These are phyloP conservation scores for Helicoverpa armigera DNA, from an alignment of 1,140 invertebrate species.

Conservation along the genomic window DNA sequence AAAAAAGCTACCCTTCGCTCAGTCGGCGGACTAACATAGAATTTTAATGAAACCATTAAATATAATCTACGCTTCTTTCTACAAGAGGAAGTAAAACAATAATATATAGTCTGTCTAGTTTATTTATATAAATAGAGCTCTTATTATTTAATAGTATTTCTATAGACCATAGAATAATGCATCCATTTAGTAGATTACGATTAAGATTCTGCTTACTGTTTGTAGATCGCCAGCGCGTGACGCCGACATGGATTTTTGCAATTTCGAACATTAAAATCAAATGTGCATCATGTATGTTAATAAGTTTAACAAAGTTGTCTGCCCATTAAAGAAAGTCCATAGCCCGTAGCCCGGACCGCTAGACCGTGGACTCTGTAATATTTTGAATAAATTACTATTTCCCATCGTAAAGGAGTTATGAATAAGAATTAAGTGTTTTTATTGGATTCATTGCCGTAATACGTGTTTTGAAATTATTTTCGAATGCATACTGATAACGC, in stretches of 20 bases:
- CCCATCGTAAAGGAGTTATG: slow-evolving; percentile 31
- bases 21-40: not conserved
- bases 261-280: slow-evolving; percentile 44
- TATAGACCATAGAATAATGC: slow-evolving; percentile 35
- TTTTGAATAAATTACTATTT: slow-evolving; percentile 50
- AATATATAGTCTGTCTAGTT: not conserved
- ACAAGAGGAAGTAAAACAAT: not conserved
- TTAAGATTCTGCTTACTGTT: slow-evolving; percentile 53
- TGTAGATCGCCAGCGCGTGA: slow-evolving; percentile 58
- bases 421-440: slow-evolving; percentile 45
- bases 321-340: slow-evolving; percentile 36
- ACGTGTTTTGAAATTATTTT: slow-evolving; percentile 26
- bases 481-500: slow-evolving; percentile 21
- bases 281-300: slow-evolving; percentile 57
- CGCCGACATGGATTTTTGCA: slow-evolving; percentile 56
- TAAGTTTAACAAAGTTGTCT: slow-evolving; percentile 67
- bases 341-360: slow-evolving; percentile 18
- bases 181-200: slow-evolving; percentile 32
- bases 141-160: not conserved
- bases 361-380: slow-evolving; percentile 41
- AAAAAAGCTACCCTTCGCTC: not conserved
- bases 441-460: slow-evolving; percentile 13
- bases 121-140: slow-evolving; percentile 2
- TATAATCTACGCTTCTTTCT: not conserved
- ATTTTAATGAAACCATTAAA: slow-evolving; percentile 1